Conservation (phyloP, 1,140 invertebrate species). For the Aradophagus sp. region DNA sequence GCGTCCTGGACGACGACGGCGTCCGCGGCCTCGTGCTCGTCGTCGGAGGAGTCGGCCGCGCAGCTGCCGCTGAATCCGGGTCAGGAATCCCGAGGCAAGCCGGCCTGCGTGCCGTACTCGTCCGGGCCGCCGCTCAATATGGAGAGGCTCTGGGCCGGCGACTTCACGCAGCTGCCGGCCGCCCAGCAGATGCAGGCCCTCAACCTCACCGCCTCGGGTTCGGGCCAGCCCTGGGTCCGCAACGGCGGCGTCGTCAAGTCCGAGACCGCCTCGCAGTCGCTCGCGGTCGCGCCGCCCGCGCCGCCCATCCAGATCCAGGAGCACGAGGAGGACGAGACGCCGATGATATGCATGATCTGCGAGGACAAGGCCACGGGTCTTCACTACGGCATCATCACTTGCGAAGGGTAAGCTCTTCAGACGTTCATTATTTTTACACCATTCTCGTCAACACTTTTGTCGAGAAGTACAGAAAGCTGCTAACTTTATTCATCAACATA, state of each 20-base stretch:
- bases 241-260: constrained; percentile 70
- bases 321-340: constrained; percentile 91
- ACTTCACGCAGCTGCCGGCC: constrained; percentile 86
- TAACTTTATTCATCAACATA: no score
- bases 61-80: constrained; percentile 88
- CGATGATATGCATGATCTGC: constrained; percentile 98
- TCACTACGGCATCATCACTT: constrained; percentile 98
- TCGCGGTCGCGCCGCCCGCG: constrained; percentile 75
- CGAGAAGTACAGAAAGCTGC: no score
- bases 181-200: constrained; percentile 88
- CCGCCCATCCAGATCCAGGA: constrained; percentile 77
- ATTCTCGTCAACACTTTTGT: no score
- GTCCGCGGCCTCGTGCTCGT: constrained; percentile 72
- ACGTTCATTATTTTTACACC: no score
- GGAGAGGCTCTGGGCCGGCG: constrained; percentile 92
- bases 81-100: constrained; percentile 78
- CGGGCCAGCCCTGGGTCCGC: constrained; percentile 71
- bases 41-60: constrained; percentile 85
- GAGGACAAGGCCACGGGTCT: constrained; percentile 97
- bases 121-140: constrained; percentile 85
- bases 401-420: constrained; percentile 86
- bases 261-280: constrained; percentile 68
- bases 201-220: constrained; percentile 82
- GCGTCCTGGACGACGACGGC: constrained; percentile 72
- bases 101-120: constrained; percentile 71